Evolutionary conservation across 2,888 invertebrate species (phyloP), one percentile per base, ranked within the genome.

Genomic region (Sphecodes monilicornis): DNA sequence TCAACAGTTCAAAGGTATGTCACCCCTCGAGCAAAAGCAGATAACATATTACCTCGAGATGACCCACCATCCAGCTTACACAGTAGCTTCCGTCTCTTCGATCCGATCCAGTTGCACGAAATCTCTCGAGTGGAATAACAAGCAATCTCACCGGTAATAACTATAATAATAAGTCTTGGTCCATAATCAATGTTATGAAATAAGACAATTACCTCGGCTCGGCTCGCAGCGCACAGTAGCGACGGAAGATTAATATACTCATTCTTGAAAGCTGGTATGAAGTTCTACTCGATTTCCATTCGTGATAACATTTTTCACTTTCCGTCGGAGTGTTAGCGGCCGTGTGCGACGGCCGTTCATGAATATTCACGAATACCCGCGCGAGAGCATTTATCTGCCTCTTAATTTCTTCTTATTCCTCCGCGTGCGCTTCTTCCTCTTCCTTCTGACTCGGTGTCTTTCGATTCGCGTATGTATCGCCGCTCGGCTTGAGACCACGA

Each of bases 271-370:
- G 82, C 50, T 22, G 73, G 77, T 77, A 84, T 41, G 84, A 32
- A 46, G 41, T 77, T 39, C 64, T 54, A 39, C 64, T 70, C 74
- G 84, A 84, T 84, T 78, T 54, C 57, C 84, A 78, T 84, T 77
- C 78, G 54, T 78, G 84, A 84, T 83, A 70, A 77, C 77, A 84
- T 84, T 84, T 83, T 84, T 84, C 84, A 83, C 84, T 84, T 83
- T 84, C 84, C 29, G 74, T 74, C 83, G 43, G 66, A 36, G 77
- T 77, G 57, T 81, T 57, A 66, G 41, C 46, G 60, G 50, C 26
- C 41, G 68, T 32, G 66, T 39, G 46, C 39, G 26, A 22, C 46
- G 73, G 16, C 26, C 46, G 78, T 73, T 78, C 73, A 78, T 78
- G 73, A 78, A 78, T 78, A 78, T 78, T 78, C 78, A 78, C 72